Conservation (phyloP, 2,797 vertebrate species). For the Ciconia nigra region DNA sequence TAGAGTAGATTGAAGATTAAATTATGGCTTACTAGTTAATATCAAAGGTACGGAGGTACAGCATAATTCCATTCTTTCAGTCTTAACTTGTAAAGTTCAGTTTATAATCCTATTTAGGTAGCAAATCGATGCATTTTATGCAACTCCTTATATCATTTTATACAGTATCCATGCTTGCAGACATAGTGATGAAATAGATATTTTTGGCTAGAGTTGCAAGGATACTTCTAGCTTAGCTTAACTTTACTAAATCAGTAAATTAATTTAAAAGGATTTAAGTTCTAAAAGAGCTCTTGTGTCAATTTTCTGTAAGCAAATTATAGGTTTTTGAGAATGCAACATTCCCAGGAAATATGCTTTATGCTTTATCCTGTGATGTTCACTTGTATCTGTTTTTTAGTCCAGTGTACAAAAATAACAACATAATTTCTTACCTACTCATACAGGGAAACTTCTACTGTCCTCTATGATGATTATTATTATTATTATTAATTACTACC, state of each 20-base stretch:
- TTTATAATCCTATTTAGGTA: background rate
- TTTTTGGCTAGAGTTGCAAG: background rate
- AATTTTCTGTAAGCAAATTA: background rate
- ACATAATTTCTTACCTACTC: background rate
- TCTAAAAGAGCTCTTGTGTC: background rate
- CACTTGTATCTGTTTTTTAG: background rate
- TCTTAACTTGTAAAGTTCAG: background rate
- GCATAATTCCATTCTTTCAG: background rate
- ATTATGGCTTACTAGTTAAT: background rate
- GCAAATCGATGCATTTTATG: background rate
- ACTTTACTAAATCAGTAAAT: background rate
- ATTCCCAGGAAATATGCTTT: background rate
- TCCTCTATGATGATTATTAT: background rate
- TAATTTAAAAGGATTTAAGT: background rate
- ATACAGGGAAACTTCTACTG: background rate
- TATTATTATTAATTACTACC: too few relatives aligned
- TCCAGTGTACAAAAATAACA: background rate
- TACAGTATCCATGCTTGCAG: background rate
- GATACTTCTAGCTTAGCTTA: background rate
- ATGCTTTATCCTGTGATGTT: background rate
- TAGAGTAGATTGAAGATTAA: background rate
- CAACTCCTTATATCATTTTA: background rate
- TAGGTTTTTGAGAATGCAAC: background rate
- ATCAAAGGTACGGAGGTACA: background rate
- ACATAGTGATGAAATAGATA: background rate